These are phyloP conservation scores for Pandemis corylana DNA, from an alignment of 2,888 invertebrate species.

Conservation along the genomic window DNA sequence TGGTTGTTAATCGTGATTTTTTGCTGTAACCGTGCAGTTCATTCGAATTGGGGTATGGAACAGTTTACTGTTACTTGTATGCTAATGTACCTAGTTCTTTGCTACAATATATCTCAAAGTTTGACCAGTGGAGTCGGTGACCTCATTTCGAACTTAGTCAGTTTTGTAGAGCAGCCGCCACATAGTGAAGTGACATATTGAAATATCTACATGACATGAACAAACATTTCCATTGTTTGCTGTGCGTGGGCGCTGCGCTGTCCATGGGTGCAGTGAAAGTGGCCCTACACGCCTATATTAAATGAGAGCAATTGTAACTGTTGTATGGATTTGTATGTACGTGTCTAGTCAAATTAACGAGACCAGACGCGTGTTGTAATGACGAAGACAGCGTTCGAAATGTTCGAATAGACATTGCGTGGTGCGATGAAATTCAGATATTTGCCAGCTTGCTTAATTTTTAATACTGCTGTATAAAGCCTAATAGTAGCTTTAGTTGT, in stretches of 20 bases:
- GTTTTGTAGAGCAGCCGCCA: slow-evolving; percentile 30
- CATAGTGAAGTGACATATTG: slow-evolving; percentile 34
- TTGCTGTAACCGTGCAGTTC: background rate
- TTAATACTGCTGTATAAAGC: too few relatives aligned
- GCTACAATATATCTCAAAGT: background rate
- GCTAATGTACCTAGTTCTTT: too few relatives aligned
- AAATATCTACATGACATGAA: slow-evolving; percentile 37
- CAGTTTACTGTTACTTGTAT: too few relatives aligned
- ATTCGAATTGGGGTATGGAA: background rate
- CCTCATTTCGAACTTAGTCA: slow-evolving; percentile 14
- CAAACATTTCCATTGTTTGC: slow-evolving; percentile 39
- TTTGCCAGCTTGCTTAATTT: background rate
- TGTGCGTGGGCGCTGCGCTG: slow-evolving; percentile 36
- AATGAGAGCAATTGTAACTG: slow-evolving; percentile 31
- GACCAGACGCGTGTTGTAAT: background rate
- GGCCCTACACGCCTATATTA: slow-evolving; percentile 33
- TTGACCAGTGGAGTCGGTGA: slow-evolving; percentile 14
- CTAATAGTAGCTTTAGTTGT: too few relatives aligned
- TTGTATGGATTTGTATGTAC: background rate
- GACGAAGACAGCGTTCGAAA: background rate
- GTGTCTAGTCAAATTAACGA: background rate
- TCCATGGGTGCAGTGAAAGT: slow-evolving; percentile 41
- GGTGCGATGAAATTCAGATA: background rate
- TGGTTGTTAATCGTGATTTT: background rate
- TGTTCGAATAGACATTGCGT: background rate